Base-by-base conservation (phyloP, 2,797 vertebrate genomes). In the Xyrichtys novacula region DNA sequence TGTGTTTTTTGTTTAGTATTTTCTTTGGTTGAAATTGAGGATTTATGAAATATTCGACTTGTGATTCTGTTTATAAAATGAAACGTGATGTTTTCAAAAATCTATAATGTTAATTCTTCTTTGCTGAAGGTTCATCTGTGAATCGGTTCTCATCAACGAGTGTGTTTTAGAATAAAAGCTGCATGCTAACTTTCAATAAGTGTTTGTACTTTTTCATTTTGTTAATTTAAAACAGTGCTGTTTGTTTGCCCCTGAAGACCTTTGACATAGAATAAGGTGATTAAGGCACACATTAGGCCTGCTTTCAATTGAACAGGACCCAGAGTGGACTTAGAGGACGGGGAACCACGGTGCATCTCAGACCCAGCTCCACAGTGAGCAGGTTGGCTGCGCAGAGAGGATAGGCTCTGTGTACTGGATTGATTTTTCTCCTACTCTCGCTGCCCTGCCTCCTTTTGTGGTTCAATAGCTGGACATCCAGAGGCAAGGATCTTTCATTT, bases 391-490 rank as follows among this genome's bases (percentile, higher is more conserved):
- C 40, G 26, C 73, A 85, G 90, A 94, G 89, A 93, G 80, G 83
- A 95, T 91, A 93, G 81, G 85, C 95, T 93, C 87, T 88, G 90
- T 91, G 84, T 94, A 93, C 89, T 92, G 79, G 90, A 97, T 96
- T 97, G 96, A 97, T 97, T 98, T 96, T 94, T 89, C 84, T 83
- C 88, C 92, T 95, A 92, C 90, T 89, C 90, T 86, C 75, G 56
- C 90, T 42, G 93, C 95, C 93, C 94, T 95, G 91, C 94, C 94
- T 95, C 92, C 93, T 95, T 85, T 95, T 95, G 94, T 94, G 94
- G 94, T 95, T 96, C 93, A 93, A 94, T 96, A 96, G 94, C 94
- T 96, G 93, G 96, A 96, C 93, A 91, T 95, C 94, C 94, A 94
- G 93, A 93, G 96, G 91, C 94, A 93, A 95, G 92, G 89, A 95